These are phyloP conservation scores for Ophion ventricosus DNA, from an alignment of 2,888 invertebrate species.

Conservation along the genomic window DNA sequence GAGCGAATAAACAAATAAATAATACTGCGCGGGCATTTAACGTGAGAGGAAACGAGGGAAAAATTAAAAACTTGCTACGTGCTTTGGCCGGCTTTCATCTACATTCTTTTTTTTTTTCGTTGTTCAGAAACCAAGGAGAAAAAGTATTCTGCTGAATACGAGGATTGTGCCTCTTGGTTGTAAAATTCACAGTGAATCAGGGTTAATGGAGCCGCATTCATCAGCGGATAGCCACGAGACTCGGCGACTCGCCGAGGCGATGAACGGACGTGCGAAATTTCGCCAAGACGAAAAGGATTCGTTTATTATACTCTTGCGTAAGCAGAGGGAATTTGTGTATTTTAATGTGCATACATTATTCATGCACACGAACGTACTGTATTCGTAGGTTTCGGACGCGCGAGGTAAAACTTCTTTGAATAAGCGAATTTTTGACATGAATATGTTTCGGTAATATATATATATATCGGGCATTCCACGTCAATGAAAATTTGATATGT, in stretches of 20 bases:
- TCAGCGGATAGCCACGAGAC: neutral
- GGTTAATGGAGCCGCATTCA: constrained; percentile 14
- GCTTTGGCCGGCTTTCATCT: neutral
- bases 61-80: neutral
- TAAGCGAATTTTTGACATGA: constrained; percentile 12
- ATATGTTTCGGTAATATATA: neutral
- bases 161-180: neutral
- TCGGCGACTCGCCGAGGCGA: constrained; percentile 8
- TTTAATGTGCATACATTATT: constrained; percentile 42
- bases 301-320: neutral
- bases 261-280: constrained; percentile 26
- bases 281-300: constrained; percentile 21
- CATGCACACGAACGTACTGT: constrained; percentile 28
- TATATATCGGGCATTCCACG: no score
- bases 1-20: neutral
- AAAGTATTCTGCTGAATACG: neutral
- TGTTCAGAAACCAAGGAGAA: neutral
- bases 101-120: neutral
- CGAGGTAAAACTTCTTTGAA: neutral
- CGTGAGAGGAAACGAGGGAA: neutral
- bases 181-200: neutral
- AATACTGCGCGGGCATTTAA: neutral
- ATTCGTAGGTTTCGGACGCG: neutral
- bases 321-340: constrained; percentile 7
- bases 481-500: no score